Evolutionary conservation across 2,888 invertebrate species (phyloP), one percentile per base, ranked within the genome.

Genomic region (Dastarcus helophoroides): DNA sequence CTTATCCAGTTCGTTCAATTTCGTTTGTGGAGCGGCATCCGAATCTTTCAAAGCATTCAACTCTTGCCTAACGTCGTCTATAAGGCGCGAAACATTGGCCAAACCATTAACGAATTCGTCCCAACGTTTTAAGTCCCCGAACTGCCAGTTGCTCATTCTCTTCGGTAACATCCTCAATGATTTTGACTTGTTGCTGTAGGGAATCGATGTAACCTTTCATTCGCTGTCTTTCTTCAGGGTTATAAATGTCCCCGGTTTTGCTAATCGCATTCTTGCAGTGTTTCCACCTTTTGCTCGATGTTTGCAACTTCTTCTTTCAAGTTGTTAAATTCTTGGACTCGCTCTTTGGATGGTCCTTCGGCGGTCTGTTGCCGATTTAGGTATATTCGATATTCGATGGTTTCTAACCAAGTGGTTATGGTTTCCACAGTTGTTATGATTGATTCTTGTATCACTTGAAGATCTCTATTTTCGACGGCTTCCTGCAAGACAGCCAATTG

Each of bases 341-440:
- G 66, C 38, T 69, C 68, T 44, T 71, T 67, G n/a, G 75, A 67
- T 1, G 71, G 70, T 7, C 69, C 69, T 26, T 71, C 67, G 11
- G 63, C 63, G 1, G 66, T 67, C 53, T 70, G 65, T 41, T 71
- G 68, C n/a, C 67, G 54, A 36, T 68, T 69, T 13, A 73, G 54
- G 45, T 73, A 78, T 26, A 85, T 79, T 46, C 76, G 73, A 43
- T 84, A 84, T 53, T 85, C 84, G 35, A 88, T 82, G 14, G 80
- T 83, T 62, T 88, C 83, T 23, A 89, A 56, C 83, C 86, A 86
- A 8, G 78, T 77, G 0, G 84, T 82, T 22, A 89, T 79, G 0
- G 77, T 80, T 57, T 86, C 82, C 26, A 86, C 77, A 0, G 84
- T 73, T 12, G 77, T 74, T 6, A 83, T 71, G 7, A 85, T 67